These are phyloP conservation scores for Eulemur rubriventer DNA, from an alignment of 2,797 vertebrate species.

Conservation along the genomic window DNA sequence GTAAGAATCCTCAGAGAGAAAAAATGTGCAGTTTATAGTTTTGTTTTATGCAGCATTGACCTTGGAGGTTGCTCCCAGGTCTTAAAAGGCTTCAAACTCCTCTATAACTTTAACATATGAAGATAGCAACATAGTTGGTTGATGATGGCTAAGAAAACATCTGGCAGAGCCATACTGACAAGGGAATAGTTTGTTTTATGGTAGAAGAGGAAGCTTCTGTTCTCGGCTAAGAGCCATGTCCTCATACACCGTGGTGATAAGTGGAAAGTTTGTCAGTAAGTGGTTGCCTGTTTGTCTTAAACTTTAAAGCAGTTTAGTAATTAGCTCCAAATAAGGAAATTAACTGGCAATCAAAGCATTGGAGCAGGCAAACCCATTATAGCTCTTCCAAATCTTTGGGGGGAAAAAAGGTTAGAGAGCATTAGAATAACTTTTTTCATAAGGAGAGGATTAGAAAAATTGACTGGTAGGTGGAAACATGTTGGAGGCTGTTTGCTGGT, in stretches of 20 bases:
- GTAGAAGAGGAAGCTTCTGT: slow-evolving; percentile 53
- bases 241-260: slow-evolving; percentile 26
- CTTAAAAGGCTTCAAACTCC: slow-evolving; percentile 6
- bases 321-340: slow-evolving; percentile 58
- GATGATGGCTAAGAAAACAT: not conserved
- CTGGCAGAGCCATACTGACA: not conserved
- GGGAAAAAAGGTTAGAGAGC: not conserved
- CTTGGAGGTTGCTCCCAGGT: not conserved
- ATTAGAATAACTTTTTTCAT: not conserved
- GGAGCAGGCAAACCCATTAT: slow-evolving; percentile 20
- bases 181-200: slow-evolving; percentile 9
- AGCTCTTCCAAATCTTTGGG: not conserved
- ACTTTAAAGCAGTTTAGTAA: slow-evolving; percentile 71
- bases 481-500: slow-evolving; percentile 27
- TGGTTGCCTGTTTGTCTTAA: slow-evolving; percentile 29
- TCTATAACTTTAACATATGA: not conserved
- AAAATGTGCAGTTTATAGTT: not conserved
- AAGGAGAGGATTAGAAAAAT: not conserved
- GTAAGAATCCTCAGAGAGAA: not conserved
- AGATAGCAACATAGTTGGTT: slow-evolving; percentile 29
- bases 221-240: slow-evolving; percentile 7
- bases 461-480: slow-evolving; percentile 35
- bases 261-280: slow-evolving; percentile 48
- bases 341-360: slow-evolving; percentile 26
- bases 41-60: not conserved